Base-by-base conservation (phyloP, 2,797 vertebrate genomes). In the Gouania willdenowi region DNA sequence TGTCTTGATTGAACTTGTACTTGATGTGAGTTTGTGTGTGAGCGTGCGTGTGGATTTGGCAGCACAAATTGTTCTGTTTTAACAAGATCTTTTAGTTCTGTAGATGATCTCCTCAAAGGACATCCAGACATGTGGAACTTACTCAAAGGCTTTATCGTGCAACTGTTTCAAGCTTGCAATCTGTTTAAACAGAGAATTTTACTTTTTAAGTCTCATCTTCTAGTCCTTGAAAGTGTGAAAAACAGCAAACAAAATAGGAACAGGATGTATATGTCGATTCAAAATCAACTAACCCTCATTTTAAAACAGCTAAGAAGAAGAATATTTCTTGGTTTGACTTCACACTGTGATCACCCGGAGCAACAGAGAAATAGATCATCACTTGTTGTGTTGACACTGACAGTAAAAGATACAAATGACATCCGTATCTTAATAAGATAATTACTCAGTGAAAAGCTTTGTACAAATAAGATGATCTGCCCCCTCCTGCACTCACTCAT, bases 1-100 rank as follows among this genome's bases (percentile, higher is more conserved):
- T 59, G 42, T 66, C 56, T 69, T 49, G 36, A 41, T 60, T 60
- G 51, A 57, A 53, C 41, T 47, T 65, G 36, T 32, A 26, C 48
- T 64, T 13, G 5, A 47, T 27, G 29, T 22, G 21, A 3, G 6
- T 22, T 21, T 22, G 5, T 22, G 21, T 20, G 19, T 8, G 14
- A 60, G 38, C 50, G 54, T 47, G 48, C 39, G 40, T 49, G 26
- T 60, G 43, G 56, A 41, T 62, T 58, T 45, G 58, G 70, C 34
- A 11, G 69, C 55, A 77, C 65, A 76, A 65, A 61, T 29, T 65
- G 72, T 75, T 64, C 63, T 45, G 51, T 37, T 73, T 62, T 55
- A 63, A 76, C 47, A 46, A 71, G 58, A 73, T 66, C 65, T 66
- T 66, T 25, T 37, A 61, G 39, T 53, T 46, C 46, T 33, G 29